Conservation (phyloP, 2,888 invertebrate genomes). For the Dynastes maya region DNA sequence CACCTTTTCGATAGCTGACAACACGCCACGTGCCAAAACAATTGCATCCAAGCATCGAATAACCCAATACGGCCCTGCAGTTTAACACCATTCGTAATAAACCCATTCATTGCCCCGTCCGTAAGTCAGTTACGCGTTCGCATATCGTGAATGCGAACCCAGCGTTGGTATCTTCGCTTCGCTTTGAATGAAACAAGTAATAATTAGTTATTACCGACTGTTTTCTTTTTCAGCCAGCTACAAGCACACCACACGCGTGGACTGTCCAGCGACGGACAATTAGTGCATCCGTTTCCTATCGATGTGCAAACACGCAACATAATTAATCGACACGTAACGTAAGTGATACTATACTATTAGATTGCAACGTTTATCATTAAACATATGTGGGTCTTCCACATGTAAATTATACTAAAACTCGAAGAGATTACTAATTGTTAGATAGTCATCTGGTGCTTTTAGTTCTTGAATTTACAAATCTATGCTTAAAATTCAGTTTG, state of each 20-base stretch:
- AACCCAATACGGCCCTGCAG: slow-evolving; percentile 6
- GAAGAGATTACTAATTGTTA: no score
- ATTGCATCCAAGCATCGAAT: background rate
- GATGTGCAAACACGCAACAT: slow-evolving; percentile 6
- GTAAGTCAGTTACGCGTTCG: slow-evolving; percentile 1
- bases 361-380: background rate
- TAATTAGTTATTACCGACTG: slow-evolving; percentile 37
- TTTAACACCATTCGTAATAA: slow-evolving; percentile 22
- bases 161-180: slow-evolving; percentile 5
- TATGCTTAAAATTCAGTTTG: no score
- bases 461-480: no score
- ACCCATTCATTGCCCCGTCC: slow-evolving; percentile 7
- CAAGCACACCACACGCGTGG: slow-evolving; percentile 5
- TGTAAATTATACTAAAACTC: no score
- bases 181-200: slow-evolving; percentile 36
- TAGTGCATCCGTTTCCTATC: slow-evolving; percentile 43
- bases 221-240: slow-evolving; percentile 14
- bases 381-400: background rate
- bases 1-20: no score
- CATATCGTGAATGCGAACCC: slow-evolving; percentile 1
- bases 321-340: slow-evolving; percentile 23
- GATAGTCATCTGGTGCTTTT: no score
- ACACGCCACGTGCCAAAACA: no score
- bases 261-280: slow-evolving; percentile 23
- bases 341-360: background rate